Percentiles rank a stretch among this genome's conserved stretches.
Conservation (phyloP, 2,113 vertebrate species). For the Acanthisitta chloris region DNA sequence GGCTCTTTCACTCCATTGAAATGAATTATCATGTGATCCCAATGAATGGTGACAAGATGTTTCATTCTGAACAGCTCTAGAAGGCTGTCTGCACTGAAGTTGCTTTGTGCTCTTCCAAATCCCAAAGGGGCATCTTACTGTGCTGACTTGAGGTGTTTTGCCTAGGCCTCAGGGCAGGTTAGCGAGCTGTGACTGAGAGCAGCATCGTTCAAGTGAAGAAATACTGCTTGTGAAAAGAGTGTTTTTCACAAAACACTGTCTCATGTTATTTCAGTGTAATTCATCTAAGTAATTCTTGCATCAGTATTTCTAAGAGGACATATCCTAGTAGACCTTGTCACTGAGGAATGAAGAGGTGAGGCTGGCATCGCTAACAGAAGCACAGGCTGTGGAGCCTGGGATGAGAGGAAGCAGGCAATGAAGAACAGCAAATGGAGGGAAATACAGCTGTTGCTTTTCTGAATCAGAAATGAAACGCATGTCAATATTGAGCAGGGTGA, state of each 20-base stretch:
- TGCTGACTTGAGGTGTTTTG: background rate
- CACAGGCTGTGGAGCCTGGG: fast-evolving
- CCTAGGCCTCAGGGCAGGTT: background rate
- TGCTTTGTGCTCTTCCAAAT: background rate
- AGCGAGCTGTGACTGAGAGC: background rate
- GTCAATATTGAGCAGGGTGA: background rate
- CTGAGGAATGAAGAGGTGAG: background rate
- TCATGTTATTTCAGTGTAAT: background rate
- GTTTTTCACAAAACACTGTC: no score
- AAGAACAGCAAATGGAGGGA: background rate
- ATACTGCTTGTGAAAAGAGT: background rate
- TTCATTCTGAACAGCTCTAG: background rate
- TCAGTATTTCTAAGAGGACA: background rate
- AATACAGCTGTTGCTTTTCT: background rate
- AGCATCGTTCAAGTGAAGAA: background rate
- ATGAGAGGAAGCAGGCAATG: background rate
- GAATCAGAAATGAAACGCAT: background rate
- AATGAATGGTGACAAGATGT: background rate
- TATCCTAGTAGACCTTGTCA: background rate
- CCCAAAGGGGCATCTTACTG: background rate
- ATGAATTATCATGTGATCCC: background rate
- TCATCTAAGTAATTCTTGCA: background rate
- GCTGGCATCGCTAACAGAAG: background rate
- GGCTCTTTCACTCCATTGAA: conserved; percentile 8
- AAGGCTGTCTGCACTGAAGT: background rate